Evolutionary conservation across 2,113 vertebrate species (phyloP).

Genomic region (Telmatochromis sp.): DNA sequence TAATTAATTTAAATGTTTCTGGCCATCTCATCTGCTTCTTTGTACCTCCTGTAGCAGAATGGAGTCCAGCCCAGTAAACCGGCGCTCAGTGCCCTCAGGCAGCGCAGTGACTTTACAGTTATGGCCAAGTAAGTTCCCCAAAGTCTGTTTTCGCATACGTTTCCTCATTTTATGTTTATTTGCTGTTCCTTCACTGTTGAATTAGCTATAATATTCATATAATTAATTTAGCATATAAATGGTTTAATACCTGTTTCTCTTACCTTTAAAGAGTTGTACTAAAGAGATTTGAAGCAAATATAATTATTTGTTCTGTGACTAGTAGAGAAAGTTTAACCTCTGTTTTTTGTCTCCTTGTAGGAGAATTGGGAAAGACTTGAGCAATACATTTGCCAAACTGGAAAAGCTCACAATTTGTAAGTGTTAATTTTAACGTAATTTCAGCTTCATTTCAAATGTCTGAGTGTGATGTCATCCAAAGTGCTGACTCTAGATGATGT

Average conservation of each 20-base stretch:
- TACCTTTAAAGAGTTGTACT: neutral
- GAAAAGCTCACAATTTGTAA: constrained; percentile 92
- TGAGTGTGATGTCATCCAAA: neutral
- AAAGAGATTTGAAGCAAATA: neutral
- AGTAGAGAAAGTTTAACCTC: neutral
- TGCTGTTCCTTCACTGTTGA: neutral
- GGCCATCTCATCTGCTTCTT: neutral
- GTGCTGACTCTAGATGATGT: neutral
- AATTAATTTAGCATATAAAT: neutral
- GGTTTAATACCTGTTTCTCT: neutral
- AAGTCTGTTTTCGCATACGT: neutral
- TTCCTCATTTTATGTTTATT: neutral
- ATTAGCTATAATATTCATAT: neutral
- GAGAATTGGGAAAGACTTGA: constrained; percentile 90
- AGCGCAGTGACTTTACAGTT: constrained; percentile 87
- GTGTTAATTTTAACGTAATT: constrained; percentile 25
- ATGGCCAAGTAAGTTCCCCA: constrained; percentile 86
- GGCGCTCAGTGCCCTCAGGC: constrained; percentile 73
- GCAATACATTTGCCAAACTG: constrained; percentile 91
- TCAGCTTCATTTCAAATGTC: neutral
- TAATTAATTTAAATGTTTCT: neutral
- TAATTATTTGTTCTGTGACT: neutral
- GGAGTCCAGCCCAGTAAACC: constrained; percentile 78
- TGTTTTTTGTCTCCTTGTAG: constrained; percentile 50
- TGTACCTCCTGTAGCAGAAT: constrained; percentile 68